Evolutionary conservation across 2,888 invertebrate genomes (phyloP).

Genomic region (Melipona bicolor): DNA sequence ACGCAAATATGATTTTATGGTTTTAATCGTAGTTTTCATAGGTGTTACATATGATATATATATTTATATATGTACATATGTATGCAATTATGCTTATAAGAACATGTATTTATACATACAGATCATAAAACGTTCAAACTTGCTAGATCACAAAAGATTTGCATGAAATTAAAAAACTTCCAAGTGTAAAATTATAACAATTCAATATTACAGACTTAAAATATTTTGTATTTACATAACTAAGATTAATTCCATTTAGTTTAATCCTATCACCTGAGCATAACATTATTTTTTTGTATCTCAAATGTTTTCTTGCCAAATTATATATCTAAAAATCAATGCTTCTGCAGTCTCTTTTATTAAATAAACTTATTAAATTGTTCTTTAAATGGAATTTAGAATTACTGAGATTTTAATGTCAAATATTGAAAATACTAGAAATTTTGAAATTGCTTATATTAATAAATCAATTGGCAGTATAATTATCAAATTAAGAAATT

Average conservation of each 20-base stretch:
- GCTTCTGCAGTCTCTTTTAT: not conserved
- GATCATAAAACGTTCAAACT: constrained; percentile 12
- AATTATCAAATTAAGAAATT: not conserved
- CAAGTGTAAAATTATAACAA: constrained; percentile 16
- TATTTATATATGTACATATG: constrained; percentile 13
- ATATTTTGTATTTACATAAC: constrained; percentile 27
- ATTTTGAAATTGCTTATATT: not conserved
- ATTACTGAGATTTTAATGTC: not conserved
- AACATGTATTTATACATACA: constrained; percentile 23
- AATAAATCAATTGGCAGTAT: constrained; percentile 9
- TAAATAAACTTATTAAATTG: constrained; percentile 6
- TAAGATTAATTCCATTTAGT: constrained; percentile 35
- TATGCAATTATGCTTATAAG: constrained; percentile 14
- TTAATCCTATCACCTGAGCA: constrained; percentile 34
- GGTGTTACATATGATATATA: constrained; percentile 15
- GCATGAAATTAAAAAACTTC: constrained; percentile 27
- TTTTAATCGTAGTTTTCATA: constrained; percentile 22
- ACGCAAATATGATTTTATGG: constrained; percentile 30
- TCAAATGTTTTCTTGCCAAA: constrained; percentile 16
- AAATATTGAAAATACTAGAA: not conserved
- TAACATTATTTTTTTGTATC: constrained; percentile 17
- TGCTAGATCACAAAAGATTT: constrained; percentile 6
- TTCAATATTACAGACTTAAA: constrained; percentile 27
- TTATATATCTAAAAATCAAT: constrained; percentile 5
- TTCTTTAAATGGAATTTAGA: not conserved